Base-by-base conservation (phyloP, 2,888 invertebrate species). In the Ischnura elegans region DNA sequence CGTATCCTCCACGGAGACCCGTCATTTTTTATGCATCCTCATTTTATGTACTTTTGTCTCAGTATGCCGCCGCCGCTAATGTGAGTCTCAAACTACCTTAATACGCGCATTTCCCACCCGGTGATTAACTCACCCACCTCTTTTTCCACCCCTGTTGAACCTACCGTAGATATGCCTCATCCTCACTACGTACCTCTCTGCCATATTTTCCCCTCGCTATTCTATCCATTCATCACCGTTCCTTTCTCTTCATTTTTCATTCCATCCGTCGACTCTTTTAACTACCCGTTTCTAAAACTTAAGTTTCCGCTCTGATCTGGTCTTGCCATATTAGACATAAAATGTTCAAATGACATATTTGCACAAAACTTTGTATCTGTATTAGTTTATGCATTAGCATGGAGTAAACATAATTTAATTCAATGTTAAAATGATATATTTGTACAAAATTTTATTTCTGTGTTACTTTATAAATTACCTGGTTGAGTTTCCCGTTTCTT, bases 61-160 rank as follows among this genome's bases (percentile, higher is more conserved):
- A 42, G 47, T 36, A 19, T 51, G 4, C 87, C 42, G 10, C 61
- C 42, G 43, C 55, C 61, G 61, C 90, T 90, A 90, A 90, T 90
- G 90, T 90, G 90, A 43, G 61, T 61, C 43, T 43, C 90, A 90
- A 90, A 61, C 47, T 45, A 61, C 90, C 19, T 90, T 90, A 90
- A 90, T 90, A 90, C 90, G n/a, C 90, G 43, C n/a, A 55, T 66
- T 90, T 45, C 90, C 87, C 42, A 42, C 55, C 55, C 6, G 42
- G 25, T 55, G 43, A 55, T 90, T 61, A 90, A n/a, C 61, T 25
- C 47, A 19, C 55, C 13, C n/a, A 61, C 90, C 61, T n/a, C 29
- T 45, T 19, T 55, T 42, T 42, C 21, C 55, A 0, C 42, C 87
- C 55, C 86, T 46, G n/a, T 46, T 46, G 4, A 46, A 16, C 86